These are phyloP conservation scores for Platycheirus albimanus DNA, from an alignment of 2,888 invertebrate genomes.

Conservation along the genomic window DNA sequence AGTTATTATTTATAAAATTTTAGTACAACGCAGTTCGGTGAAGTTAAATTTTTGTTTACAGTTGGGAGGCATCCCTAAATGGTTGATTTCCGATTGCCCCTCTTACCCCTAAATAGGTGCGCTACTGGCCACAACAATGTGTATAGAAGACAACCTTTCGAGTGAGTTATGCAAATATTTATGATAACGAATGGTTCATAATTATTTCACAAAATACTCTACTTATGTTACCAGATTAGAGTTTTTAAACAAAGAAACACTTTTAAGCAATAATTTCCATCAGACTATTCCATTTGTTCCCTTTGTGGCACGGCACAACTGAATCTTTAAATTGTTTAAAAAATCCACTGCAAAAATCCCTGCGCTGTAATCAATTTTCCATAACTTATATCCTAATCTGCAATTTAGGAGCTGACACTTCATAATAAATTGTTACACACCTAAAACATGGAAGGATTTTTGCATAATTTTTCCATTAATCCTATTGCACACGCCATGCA, in stretches of 20 bases:
- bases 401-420: conserved; percentile 67
- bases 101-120: no score
- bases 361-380: conserved; percentile 62
- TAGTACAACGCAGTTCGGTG: no score
- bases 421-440: conserved; percentile 70
- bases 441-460: conserved; percentile 65
- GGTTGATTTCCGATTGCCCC: not conserved
- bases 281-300: no score
- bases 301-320: not conserved
- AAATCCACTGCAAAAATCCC: conserved; percentile 40
- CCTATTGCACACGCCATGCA: conserved; percentile 70
- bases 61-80: no score
- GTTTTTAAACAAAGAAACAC: no score
- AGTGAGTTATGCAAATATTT: conserved; percentile 50
- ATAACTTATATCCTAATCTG: conserved; percentile 69
- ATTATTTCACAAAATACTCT: conserved; percentile 34
- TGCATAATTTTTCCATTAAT: conserved; percentile 72
- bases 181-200: conserved; percentile 39
- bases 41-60: no score
- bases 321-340: not conserved
- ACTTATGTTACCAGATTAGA: not conserved
- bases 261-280: no score
- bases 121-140: no score
- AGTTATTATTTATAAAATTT: no score
- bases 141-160: not conserved